Conservation (phyloP, 2,888 invertebrate genomes). For the Cetonia aurata region DNA sequence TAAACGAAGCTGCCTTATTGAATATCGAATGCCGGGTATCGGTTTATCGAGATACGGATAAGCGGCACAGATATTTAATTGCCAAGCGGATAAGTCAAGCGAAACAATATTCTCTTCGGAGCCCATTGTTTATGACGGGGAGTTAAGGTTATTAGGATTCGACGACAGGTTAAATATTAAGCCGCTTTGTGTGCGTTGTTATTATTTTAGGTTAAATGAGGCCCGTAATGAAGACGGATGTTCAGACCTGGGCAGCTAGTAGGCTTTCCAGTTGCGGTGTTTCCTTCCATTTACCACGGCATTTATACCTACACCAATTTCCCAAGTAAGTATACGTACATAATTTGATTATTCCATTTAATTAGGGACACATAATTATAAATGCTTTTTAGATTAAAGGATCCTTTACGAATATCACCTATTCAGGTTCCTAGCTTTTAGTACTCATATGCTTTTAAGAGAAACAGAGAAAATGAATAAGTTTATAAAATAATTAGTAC, state of each 20-base stretch:
- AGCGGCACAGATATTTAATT: slow-evolving; percentile 46
- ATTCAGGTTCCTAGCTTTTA: not conserved
- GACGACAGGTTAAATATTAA: slow-evolving; percentile 55
- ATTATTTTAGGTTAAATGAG: slow-evolving; percentile 59
- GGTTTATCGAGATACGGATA: slow-evolving; percentile 29
- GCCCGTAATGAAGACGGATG: slow-evolving; percentile 59
- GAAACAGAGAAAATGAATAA: too few species aligned
- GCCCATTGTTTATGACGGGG: slow-evolving; percentile 47
- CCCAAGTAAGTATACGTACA: slow-evolving; percentile 47
- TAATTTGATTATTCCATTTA: slow-evolving; percentile 49
- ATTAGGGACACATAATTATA: slow-evolving; percentile 42
- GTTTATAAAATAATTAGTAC: too few species aligned
- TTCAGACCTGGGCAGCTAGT: slow-evolving; percentile 47
- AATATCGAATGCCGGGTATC: slow-evolving; percentile 16
- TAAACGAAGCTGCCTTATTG: not conserved
- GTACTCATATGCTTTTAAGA: too few species aligned
- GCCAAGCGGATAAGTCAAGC: slow-evolving; percentile 45
- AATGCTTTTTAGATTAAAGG: slow-evolving; percentile 5
- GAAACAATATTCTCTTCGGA: slow-evolving; percentile 41
- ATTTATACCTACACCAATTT: slow-evolving; percentile 43
- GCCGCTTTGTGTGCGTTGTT: slow-evolving; percentile 56
- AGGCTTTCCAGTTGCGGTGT: slow-evolving; percentile 46
- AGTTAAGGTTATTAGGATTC: slow-evolving; percentile 43
- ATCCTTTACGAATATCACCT: not conserved
- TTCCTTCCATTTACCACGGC: slow-evolving; percentile 41